These are phyloP conservation scores for Leptopilina myrica DNA, from an alignment of 2,888 invertebrate genomes.

Conservation along the genomic window DNA sequence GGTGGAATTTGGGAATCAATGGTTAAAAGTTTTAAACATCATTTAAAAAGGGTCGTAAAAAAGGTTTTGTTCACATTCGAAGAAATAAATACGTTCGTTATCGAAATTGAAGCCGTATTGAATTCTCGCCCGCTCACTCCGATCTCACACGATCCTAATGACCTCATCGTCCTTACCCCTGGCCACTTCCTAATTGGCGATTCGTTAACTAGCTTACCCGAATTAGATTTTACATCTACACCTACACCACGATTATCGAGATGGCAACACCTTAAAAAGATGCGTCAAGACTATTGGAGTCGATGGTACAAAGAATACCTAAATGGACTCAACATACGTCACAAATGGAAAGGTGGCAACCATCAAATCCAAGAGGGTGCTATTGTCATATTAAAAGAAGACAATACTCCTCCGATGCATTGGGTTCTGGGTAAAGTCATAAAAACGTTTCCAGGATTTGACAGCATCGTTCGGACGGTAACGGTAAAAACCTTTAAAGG, in stretches of 20 bases:
- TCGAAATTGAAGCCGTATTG: conserved; percentile 50
- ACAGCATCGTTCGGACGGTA: conserved; percentile 25
- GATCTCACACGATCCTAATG: conserved; percentile 51
- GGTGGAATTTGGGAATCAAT: conserved; percentile 50
- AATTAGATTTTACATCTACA: background rate
- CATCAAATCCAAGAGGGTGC: conserved; percentile 42
- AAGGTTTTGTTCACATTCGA: conserved; percentile 55
- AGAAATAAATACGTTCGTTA: conserved; percentile 52
- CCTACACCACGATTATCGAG: no score
- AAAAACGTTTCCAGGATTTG: conserved; percentile 22
- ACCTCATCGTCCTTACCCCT: conserved; percentile 15
- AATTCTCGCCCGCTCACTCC: conserved; percentile 53
- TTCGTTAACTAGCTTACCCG: conserved; percentile 12
- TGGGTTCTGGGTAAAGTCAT: conserved; percentile 40
- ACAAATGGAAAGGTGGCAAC: conserved; percentile 46
- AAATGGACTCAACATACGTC: conserved; percentile 45
- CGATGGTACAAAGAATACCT: conserved; percentile 45
- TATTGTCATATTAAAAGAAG: conserved; percentile 49
- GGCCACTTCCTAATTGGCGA: conserved; percentile 22
- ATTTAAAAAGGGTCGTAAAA: conserved; percentile 54
- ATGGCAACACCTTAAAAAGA: no score
- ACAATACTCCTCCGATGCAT: conserved; percentile 28
- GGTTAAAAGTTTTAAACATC: conserved; percentile 58
- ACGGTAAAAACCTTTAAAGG: conserved; percentile 24
- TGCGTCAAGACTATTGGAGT: no score